phyloP scores from a whole-genome alignment of 2,888 invertebrate genomes.

The Alloplasta piceator region DNA sequence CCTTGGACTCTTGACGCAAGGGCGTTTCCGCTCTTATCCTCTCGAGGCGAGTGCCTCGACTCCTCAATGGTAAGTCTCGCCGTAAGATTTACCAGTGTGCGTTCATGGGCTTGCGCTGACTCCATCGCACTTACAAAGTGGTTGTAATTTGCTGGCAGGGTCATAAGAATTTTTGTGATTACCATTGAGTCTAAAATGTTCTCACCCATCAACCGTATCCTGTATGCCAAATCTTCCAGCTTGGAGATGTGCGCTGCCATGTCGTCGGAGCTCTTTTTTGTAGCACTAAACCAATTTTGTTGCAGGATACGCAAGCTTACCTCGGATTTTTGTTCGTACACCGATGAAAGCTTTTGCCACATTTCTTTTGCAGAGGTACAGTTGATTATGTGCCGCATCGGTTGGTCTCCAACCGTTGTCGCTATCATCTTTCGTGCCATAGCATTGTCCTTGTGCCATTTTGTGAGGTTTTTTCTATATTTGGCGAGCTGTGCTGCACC shows the following conservation, averaged over 20 bases:
- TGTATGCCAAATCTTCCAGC: constrained; percentile 66
- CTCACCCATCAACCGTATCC: constrained; percentile 56
- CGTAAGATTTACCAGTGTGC: constrained; percentile 53
- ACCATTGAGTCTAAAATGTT: constrained; percentile 63
- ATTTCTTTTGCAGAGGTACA: constrained; percentile 71
- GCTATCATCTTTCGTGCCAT: constrained; percentile 71
- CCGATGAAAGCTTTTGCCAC: constrained; percentile 70
- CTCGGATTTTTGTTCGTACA: constrained; percentile 74
- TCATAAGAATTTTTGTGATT: constrained; percentile 67
- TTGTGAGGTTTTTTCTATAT: neutral
- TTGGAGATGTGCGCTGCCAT: constrained; percentile 67
- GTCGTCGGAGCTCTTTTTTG: constrained; percentile 58
- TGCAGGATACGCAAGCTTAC: constrained; percentile 68
- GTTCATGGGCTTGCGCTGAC: constrained; percentile 27
- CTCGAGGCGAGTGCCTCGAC: constrained; percentile 6
- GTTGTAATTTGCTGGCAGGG: constrained; percentile 60
- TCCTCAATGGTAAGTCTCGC: constrained; percentile 45
- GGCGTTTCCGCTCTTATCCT: constrained; percentile 28
- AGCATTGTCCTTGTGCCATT: constrained; percentile 65
- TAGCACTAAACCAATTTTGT: constrained; percentile 63
- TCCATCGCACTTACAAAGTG: constrained; percentile 68
- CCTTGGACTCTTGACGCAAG: neutral
- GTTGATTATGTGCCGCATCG: constrained; percentile 70
- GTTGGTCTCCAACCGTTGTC: constrained; percentile 65
- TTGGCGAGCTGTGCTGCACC: neutral